Percentiles rank a stretch among this genome's conserved stretches.
phyloP scores from a whole-genome alignment of 2,888 invertebrate species.

The Baccha elongata region DNA sequence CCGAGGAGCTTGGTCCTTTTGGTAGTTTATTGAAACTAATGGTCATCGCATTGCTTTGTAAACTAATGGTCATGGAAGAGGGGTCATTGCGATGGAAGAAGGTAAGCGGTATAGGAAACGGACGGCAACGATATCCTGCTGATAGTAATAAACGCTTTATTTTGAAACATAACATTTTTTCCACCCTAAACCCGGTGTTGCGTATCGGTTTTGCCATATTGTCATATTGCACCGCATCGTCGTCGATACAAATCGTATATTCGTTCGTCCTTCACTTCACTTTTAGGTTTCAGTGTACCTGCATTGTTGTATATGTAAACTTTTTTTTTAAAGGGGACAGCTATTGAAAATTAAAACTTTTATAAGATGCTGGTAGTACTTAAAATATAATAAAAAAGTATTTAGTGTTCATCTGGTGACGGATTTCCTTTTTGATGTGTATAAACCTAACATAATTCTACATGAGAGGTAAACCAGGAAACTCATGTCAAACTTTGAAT shows the following conservation, averaged over 20 bases:
- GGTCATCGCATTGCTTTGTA: constrained; percentile 17
- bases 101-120: constrained; percentile 31
- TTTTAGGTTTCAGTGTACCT: not conserved
- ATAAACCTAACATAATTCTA: no score
- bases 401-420: constrained; percentile 25
- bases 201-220: constrained; percentile 65
- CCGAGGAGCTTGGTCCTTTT: not conserved
- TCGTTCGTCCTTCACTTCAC: not conserved
- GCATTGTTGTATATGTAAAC: constrained; percentile 7
- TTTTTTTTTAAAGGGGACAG: not conserved
- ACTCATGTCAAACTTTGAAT: not conserved
- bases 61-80: constrained; percentile 7
- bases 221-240: constrained; percentile 34
- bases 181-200: constrained; percentile 64
- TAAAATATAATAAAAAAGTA: not conserved
- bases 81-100: constrained; percentile 31
- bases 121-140: constrained; percentile 51
- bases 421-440: constrained; percentile 2
- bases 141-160: constrained; percentile 55
- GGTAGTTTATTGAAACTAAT: constrained; percentile 5
- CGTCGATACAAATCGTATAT: constrained; percentile 14
- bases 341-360: not conserved
- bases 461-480: no score
- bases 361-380: constrained; percentile 43
- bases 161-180: constrained; percentile 41